Base-by-base conservation (phyloP, 2,797 vertebrate genomes). In the Rhabdomys pumilio region DNA sequence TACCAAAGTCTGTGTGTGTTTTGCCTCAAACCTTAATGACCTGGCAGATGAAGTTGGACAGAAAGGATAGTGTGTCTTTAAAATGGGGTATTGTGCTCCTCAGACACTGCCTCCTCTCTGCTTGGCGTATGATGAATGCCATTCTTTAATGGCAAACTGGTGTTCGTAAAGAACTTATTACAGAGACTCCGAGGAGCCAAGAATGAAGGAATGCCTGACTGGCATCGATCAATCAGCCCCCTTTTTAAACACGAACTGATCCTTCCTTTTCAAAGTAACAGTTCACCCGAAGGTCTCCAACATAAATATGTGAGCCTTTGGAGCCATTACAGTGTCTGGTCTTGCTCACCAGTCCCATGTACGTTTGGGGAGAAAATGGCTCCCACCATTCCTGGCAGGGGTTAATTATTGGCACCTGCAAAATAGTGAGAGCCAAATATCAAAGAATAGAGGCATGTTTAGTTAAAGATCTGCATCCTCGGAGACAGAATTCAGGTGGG, bases 161-260 rank as follows among this genome's bases (percentile, higher is more conserved):
- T 99, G 98, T 99, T 98, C 98, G 97, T 99, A 98, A 99, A 99
- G 99, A 99, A 99, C 98, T 99, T 99, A 99, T 99, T 99, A 99
- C 98, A 95, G 98, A 98, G 98, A 98, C 98, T 98, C 98, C 98
- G 98, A 98, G 98, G 98, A 98, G 98, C 98, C 98, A 98, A 98
- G 98, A 98, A 98, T 99, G 99, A 99, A 99, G 99, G 98, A 98
- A 99, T 98, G 98, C 98, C 98, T 99, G 99, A 99, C 99, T 99
- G 99, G 99, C 99, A 99, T 98, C 99, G 96, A 99, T 99, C 99
- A 99, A 99, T 99, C 99, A 99, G 98, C 29, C 98, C 97, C 98
- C 97, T 98, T 98, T 98, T 98, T 98, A 98, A 98, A 99, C 98
- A 98, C 96, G 98, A 98, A 98, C 98, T 93, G 97, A 98, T 98